Evolutionary conservation across 2,113 vertebrate species (phyloP).

Genomic region (Circaetus gallicus): DNA sequence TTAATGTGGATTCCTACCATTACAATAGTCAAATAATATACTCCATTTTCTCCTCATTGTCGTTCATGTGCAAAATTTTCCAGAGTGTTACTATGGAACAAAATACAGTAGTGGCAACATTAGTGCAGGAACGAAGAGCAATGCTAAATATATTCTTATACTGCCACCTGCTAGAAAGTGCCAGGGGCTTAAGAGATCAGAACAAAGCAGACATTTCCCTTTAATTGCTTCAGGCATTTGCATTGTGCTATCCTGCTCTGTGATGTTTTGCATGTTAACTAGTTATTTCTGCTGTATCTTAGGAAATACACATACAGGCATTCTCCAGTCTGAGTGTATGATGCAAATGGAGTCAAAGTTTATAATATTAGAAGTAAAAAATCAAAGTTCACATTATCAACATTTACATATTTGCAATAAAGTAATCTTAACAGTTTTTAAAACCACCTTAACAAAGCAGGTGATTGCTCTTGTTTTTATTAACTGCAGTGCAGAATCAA

Average conservation of each 20-base stretch:
- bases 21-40: neutral
- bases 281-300: neutral
- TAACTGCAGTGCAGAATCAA: neutral
- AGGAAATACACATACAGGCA: neutral
- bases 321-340: neutral
- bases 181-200: neutral
- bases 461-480: neutral
- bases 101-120: neutral
- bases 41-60: neutral
- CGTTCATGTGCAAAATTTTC: neutral
- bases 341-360: neutral
- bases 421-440: neutral
- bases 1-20: neutral
- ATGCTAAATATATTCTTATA: neutral
- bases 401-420: neutral
- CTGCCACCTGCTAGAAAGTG: neutral
- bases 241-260: neutral
- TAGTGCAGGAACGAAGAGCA: neutral
- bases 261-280: neutral
- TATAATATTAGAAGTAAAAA: neutral
- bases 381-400: neutral
- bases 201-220: neutral
- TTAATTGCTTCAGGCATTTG: neutral
- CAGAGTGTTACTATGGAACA: neutral
- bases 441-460: neutral